Base-by-base conservation (phyloP, 2,113 vertebrate genomes). In the Corythornis madagascariensis region DNA sequence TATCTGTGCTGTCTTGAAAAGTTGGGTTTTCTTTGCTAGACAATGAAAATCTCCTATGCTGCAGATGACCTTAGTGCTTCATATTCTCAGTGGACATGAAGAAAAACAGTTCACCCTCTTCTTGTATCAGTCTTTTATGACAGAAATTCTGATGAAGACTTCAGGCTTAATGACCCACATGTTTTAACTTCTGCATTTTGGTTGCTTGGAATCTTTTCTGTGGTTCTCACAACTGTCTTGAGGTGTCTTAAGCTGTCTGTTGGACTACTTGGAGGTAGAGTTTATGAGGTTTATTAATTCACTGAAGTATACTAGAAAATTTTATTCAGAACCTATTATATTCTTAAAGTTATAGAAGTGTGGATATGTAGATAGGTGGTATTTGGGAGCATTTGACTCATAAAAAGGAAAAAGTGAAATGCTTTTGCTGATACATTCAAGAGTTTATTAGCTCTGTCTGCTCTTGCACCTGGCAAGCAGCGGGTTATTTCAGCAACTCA, bases 41-140 rank as follows among this genome's bases (percentile, higher is more conserved):
- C 13, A 70, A 48, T 61, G 12, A 33, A 69, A 25, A 33, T 25
- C 24, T 56, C 10, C 7, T 3, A 4, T 48, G 45, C 22, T 84
- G 78, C 35, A 57, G 16, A 8, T 78, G 52, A 43, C 42, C 29
- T 53, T 25, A 48, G 20, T 53, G 29, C 77, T 87, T 74, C 16
- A 7, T 57, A 10, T 61, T 66, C 42, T 61, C 17, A 11, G 50
- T 12, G 10, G 33, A 53, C 26, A 12, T 48, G 18, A 71, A 55
- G 11, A 6, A 59, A 60, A 83, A 19, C 48, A 76, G 31, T 56
- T 82, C 22, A 11, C 4, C 4, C 79, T 42, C 22, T 73, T 29
- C 11, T 29, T 35, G 10, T 0, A 2, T 0, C 3, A 25, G 19
- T 66, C 29, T 73, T 66, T 38, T 31, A 18, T 61, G 20, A 17